phyloP scores from a whole-genome alignment of 2,113 vertebrate genomes.

The Oophaga pumilio region DNA sequence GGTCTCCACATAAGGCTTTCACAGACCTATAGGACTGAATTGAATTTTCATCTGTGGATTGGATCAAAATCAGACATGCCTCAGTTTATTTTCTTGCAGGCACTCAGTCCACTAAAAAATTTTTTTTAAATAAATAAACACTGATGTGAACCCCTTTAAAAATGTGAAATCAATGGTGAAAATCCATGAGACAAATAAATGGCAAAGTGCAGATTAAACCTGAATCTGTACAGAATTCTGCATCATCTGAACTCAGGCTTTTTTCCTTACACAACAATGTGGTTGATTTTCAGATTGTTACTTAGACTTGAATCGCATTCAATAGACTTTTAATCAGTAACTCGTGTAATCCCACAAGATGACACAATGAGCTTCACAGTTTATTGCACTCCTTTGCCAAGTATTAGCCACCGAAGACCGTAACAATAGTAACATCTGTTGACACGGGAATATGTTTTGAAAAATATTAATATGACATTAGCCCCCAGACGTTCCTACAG shows the following conservation, averaged over 20 bases:
- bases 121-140: too few species aligned
- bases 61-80: too few species aligned
- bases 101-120: too few species aligned
- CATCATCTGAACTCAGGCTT: not conserved
- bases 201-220: too few species aligned
- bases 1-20: too few species aligned
- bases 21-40: too few species aligned
- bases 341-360: not conserved
- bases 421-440: conserved; percentile 30
- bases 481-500: conserved; percentile 20
- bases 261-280: not conserved
- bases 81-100: too few species aligned
- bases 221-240: too few species aligned
- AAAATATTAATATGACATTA: conserved; percentile 41
- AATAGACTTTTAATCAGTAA: conserved; percentile 10
- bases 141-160: too few species aligned
- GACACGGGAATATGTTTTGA: not conserved
- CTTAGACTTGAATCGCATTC: not conserved
- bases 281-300: not conserved
- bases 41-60: too few species aligned
- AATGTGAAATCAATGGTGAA: too few species aligned
- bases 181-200: too few species aligned
- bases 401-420: conserved; percentile 3
- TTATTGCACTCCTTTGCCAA: conserved; percentile 16
- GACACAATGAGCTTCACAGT: conserved; percentile 18